phyloP scores from a whole-genome alignment of 2,888 invertebrate species.

The Drosophila cognata region DNA sequence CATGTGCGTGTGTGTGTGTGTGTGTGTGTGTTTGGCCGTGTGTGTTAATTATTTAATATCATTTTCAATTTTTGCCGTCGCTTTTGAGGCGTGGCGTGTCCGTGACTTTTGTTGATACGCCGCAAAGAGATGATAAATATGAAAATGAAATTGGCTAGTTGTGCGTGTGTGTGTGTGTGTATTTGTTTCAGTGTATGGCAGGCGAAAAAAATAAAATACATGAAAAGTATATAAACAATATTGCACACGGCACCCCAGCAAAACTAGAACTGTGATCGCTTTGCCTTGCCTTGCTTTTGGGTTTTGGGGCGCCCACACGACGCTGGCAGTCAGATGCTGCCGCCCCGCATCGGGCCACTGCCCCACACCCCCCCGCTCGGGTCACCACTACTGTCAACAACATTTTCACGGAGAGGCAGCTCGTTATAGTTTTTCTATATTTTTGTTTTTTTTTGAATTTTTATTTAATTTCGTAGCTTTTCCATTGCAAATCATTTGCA shows the following conservation, averaged over 20 bases:
- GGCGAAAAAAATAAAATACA: slow-evolving; percentile 56
- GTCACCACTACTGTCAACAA: slow-evolving; percentile 69
- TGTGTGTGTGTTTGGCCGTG: slow-evolving; percentile 50
- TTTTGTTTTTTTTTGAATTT: slow-evolving; percentile 13
- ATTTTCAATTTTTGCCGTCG: slow-evolving; percentile 74
- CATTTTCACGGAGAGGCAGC: slow-evolving; percentile 52
- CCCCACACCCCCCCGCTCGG: slow-evolving; percentile 26
- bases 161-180: slow-evolving; percentile 17
- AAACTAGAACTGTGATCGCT: slow-evolving; percentile 21
- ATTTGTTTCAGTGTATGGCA: slow-evolving; percentile 29
- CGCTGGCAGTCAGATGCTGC: slow-evolving; percentile 37
- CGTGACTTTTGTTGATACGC: slow-evolving; percentile 79
- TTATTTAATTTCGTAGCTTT: slow-evolving; percentile 23
- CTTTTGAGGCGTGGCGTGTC: slow-evolving; percentile 63
- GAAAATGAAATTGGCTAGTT: slow-evolving; percentile 70
- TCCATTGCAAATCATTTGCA: slow-evolving; percentile 81
- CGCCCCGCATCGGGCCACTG: slow-evolving; percentile 18
- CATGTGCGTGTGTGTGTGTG: slow-evolving; percentile 5
- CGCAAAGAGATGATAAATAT: slow-evolving; percentile 74
- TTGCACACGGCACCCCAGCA: slow-evolving; percentile 84
- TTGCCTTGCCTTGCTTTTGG: slow-evolving; percentile 21
- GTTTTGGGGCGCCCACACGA: slow-evolving; percentile 66
- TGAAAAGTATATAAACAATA: slow-evolving; percentile 83
- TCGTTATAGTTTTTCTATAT: slow-evolving; percentile 63
- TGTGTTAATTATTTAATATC: slow-evolving; percentile 78